Percentiles rank a stretch among this genome's conserved stretches.
Evolutionary conservation across 2,888 invertebrate genomes (phyloP).

Genomic region (Tigriopus californicus): DNA sequence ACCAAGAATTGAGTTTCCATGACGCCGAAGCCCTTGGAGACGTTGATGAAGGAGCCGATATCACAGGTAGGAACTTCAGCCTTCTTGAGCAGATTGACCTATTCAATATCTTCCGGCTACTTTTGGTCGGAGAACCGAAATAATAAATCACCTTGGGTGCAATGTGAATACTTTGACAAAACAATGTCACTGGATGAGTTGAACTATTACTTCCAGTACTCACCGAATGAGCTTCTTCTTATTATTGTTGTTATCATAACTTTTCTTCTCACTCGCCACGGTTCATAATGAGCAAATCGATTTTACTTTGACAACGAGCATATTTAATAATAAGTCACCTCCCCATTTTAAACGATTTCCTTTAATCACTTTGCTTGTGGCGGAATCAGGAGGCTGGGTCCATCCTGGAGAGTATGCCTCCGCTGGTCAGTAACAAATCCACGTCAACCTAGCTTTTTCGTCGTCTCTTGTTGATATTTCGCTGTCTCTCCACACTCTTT

Average conservation of each 20-base stretch:
- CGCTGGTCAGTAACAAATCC: constrained; percentile 48
- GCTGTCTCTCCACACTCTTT: not conserved
- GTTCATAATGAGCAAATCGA: no score
- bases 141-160: no score
- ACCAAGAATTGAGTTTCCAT: constrained; percentile 82
- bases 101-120: not conserved
- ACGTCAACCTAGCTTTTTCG: constrained; percentile 4
- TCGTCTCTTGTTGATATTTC: constrained; percentile 14
- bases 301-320: no score
- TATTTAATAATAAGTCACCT: not conserved
- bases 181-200: not conserved
- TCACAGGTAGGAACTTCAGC: constrained; percentile 52
- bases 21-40: constrained; percentile 48
- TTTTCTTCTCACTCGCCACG: not conserved
- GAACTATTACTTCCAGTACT: not conserved
- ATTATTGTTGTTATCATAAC: not conserved
- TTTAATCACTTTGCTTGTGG: not conserved
- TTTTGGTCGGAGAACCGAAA: not conserved
- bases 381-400: constrained; percentile 69
- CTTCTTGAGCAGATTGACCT: constrained; percentile 15
- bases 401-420: constrained; percentile 98
- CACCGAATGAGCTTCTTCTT: no score
- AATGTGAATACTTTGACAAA: not conserved
- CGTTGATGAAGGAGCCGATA: constrained; percentile 67
- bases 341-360: not conserved